phyloP scores from a whole-genome alignment of 2,797 vertebrate genomes.

The Pipistrellus pipistrellus region DNA sequence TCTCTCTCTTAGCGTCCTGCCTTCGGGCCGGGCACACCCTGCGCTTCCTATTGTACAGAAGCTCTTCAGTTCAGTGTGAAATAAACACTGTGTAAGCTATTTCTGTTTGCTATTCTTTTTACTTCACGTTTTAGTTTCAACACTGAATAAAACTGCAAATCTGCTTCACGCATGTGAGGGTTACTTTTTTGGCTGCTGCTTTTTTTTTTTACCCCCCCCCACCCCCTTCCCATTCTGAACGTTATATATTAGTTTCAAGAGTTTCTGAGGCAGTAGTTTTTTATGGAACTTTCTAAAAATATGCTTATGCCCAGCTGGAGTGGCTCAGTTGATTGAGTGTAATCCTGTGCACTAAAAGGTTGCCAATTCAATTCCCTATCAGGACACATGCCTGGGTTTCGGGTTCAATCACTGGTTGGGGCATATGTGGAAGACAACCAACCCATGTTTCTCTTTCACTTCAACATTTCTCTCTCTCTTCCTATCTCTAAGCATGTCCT shows the following conservation, averaged over 20 bases:
- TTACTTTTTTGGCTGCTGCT: slow-evolving; percentile 66
- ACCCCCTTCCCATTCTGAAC: slow-evolving; percentile 41
- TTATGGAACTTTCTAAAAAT: neutral
- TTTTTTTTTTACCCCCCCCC: neutral
- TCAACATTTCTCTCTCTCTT: neutral
- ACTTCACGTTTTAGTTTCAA: slow-evolving; percentile 83
- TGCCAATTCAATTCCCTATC: neutral
- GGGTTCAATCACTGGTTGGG: neutral
- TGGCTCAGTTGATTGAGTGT: neutral
- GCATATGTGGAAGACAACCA: neutral
- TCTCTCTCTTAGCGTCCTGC: slow-evolving; percentile 82
- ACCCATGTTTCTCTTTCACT: neutral
- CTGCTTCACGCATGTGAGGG: slow-evolving; percentile 69
- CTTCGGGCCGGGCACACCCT: slow-evolving; percentile 86
- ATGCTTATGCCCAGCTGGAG: neutral
- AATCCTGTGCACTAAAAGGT: neutral
- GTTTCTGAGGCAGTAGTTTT: slow-evolving; percentile 32
- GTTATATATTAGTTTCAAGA: neutral
- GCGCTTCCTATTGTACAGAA: slow-evolving; percentile 95
- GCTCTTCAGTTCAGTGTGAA: slow-evolving; percentile 93
- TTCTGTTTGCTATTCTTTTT: slow-evolving; percentile 87
- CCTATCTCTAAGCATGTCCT: neutral
- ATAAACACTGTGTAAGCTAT: slow-evolving; percentile 92
- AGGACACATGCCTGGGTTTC: neutral
- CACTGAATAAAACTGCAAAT: slow-evolving; percentile 84